A percentile compares a stretch with the other conserved stretches of the same genome.
Conservation (phyloP, 2,797 vertebrate genomes). For the Galago senegalensis region DNA sequence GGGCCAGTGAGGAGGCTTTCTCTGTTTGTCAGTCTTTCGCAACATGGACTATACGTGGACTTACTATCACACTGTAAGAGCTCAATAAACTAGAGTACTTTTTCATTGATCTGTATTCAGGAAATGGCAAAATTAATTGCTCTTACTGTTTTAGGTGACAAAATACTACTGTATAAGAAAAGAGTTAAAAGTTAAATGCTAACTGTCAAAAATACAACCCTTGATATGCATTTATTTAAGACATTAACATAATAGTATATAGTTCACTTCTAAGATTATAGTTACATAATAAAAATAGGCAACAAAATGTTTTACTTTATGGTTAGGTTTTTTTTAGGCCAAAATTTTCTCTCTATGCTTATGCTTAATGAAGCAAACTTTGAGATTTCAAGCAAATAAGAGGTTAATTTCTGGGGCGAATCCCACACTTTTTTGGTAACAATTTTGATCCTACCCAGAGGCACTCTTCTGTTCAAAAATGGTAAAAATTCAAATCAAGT, state of each 20-base stretch:
- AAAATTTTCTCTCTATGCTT: constrained; percentile 19
- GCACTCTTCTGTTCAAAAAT: constrained; percentile 6
- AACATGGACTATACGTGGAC: not conserved
- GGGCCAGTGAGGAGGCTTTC: not conserved
- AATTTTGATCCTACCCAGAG: constrained; percentile 23
- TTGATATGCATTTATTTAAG: not conserved
- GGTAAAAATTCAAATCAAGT: constrained; percentile 33
- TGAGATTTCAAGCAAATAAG: constrained; percentile 63
- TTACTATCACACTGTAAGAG: not conserved
- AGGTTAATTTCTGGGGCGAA: constrained; percentile 44
- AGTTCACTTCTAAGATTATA: constrained; percentile 21
- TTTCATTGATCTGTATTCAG: not conserved
- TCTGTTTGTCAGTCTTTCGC: not conserved
- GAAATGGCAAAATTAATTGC: not conserved
- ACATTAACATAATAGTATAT: not conserved
- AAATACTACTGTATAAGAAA: not conserved
- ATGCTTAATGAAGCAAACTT: constrained; percentile 48
- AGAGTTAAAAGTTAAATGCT: constrained; percentile 45
- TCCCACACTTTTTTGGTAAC: constrained; percentile 25
- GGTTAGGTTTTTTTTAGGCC: not conserved
- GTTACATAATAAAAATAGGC: constrained; percentile 50
- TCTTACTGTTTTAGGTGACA: constrained; percentile 1
- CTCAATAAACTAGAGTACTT: not conserved
- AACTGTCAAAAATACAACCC: constrained; percentile 25
- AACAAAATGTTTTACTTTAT: constrained; percentile 42